A percentile compares a stretch with the other conserved stretches of the same genome.
phyloP scores from a whole-genome alignment of 2,888 invertebrate genomes.

The Melipona bicolor region DNA sequence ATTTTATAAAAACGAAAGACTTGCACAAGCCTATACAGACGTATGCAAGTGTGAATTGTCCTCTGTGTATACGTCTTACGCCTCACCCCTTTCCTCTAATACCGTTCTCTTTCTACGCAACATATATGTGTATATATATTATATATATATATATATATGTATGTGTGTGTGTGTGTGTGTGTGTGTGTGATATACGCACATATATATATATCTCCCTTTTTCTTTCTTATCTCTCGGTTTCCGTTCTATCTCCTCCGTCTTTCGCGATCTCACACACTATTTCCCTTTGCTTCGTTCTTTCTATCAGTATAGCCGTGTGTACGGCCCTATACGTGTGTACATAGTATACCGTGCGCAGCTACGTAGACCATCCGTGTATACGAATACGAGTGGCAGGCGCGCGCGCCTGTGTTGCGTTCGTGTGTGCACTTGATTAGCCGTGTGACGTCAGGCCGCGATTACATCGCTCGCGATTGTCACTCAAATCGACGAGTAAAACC shows the following conservation, averaged over 20 bases:
- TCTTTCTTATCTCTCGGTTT: constrained; percentile 53
- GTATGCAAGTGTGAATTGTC: constrained; percentile 52
- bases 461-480: constrained; percentile 82
- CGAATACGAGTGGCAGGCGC: constrained; percentile 59
- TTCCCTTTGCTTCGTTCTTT: constrained; percentile 51
- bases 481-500: constrained; percentile 59
- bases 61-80: constrained; percentile 47
- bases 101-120: constrained; percentile 43
- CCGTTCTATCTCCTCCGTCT: constrained; percentile 51
- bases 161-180: constrained; percentile 7
- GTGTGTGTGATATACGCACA: constrained; percentile 14
- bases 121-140: constrained; percentile 31
- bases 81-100: constrained; percentile 59
- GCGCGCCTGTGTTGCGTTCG: constrained; percentile 69
- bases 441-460: constrained; percentile 82
- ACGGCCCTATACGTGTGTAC: constrained; percentile 42
- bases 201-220: constrained; percentile 25
- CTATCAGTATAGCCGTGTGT: constrained; percentile 59
- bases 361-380: constrained; percentile 47
- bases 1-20: constrained; percentile 48
- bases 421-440: constrained; percentile 82
- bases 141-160: constrained; percentile 28
- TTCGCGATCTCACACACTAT: constrained; percentile 46
- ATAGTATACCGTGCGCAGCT: constrained; percentile 48
- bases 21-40: constrained; percentile 13